These are phyloP conservation scores for Drosophila leontia DNA, from an alignment of 1,140 invertebrate genomes.

Conservation along the genomic window DNA sequence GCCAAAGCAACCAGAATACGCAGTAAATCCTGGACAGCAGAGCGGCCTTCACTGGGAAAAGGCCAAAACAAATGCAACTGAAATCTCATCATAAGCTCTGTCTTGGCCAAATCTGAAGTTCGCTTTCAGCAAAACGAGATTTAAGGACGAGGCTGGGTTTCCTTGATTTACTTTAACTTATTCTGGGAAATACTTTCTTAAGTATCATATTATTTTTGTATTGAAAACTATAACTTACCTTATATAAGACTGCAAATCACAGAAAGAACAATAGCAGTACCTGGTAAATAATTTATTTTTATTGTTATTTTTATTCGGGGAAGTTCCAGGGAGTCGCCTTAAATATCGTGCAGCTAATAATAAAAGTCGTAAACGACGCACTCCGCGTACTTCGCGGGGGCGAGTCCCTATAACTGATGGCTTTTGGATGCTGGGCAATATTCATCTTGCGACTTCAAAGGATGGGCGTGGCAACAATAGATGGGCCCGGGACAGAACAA, in stretches of 20 bases:
- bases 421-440: slow-evolving; percentile 44
- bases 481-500: slow-evolving; percentile 40
- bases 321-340: slow-evolving; percentile 2
- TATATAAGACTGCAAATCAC: slow-evolving; percentile 8
- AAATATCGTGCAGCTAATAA: slow-evolving; percentile 30
- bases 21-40: slow-evolving; percentile 21
- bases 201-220: background rate
- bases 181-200: background rate
- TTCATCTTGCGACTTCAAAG: slow-evolving; percentile 46
- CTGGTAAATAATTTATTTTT: slow-evolving; percentile 12
- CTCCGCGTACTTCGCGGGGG: slow-evolving; percentile 13
- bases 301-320: background rate
- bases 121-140: slow-evolving; percentile 11
- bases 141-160: background rate
- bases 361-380: slow-evolving; percentile 24
- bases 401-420: slow-evolving; percentile 37
- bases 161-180: background rate
- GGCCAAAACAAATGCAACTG: slow-evolving; percentile 36
- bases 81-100: slow-evolving; percentile 50
- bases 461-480: slow-evolving; percentile 41
- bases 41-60: background rate
- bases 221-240: background rate
- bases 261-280: background rate
- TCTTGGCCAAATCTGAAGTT: slow-evolving; percentile 28
- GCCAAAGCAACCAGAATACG: slow-evolving; percentile 34